These are phyloP conservation scores for Clepsis dumicolana DNA, from an alignment of 2,888 invertebrate genomes.

Conservation along the genomic window DNA sequence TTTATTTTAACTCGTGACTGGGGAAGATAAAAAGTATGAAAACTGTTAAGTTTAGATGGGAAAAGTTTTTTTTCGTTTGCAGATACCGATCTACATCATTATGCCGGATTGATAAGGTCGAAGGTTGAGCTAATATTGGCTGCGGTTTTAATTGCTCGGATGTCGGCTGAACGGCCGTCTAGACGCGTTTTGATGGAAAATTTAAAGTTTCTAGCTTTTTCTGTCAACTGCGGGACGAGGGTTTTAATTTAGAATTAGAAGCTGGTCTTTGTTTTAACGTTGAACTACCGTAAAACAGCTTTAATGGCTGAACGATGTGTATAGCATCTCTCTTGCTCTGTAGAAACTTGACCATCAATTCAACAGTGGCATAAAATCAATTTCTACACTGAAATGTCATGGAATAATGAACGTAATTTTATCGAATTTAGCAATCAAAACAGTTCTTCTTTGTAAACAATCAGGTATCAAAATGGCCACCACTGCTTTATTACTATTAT, in stretches of 20 bases:
- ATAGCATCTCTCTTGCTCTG: too few species aligned
- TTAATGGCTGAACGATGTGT: too few species aligned
- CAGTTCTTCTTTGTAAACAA: too few species aligned
- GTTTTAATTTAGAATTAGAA: neutral
- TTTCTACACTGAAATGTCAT: too few species aligned
- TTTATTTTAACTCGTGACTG: constrained; percentile 41
- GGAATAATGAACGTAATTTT: too few species aligned
- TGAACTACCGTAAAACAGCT: neutral
- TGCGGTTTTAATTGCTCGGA: constrained; percentile 8
- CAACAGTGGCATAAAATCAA: too few species aligned
- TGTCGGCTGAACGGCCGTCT: neutral
- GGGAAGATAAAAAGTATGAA: constrained; percentile 39
- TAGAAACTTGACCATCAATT: too few species aligned
- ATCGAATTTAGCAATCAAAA: too few species aligned
- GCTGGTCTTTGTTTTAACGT: neutral
- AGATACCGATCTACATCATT: constrained; percentile 22
- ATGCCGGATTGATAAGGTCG: constrained; percentile 24
- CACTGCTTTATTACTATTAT: too few species aligned
- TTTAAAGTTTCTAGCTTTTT: neutral
- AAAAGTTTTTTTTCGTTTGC: constrained; percentile 40
- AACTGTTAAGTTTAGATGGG: constrained; percentile 43
- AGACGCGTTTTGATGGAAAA: neutral
- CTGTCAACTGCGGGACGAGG: neutral
- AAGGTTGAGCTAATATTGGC: constrained; percentile 17
- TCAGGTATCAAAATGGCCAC: too few species aligned